Evolutionary conservation across 2,113 vertebrate genomes (phyloP).

Genomic region (Jaculus jaculus): DNA sequence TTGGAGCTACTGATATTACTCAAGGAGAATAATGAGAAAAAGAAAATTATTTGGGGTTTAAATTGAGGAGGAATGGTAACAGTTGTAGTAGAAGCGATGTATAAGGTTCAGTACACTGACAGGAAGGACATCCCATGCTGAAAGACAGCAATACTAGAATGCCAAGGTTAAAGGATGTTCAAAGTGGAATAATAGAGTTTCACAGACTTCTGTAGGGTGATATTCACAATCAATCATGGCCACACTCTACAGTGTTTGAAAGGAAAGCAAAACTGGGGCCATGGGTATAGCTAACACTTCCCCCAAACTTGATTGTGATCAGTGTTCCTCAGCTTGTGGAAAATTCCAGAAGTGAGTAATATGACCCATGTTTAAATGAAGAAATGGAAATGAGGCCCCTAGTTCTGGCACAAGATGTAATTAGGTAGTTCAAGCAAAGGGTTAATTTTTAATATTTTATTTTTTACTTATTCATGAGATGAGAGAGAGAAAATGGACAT

Average conservation of each 20-base stretch:
- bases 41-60: not conserved
- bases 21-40: not conserved
- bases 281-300: not conserved
- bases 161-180: not conserved
- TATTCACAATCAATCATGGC: not conserved
- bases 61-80: not conserved
- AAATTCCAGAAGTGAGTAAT: not conserved
- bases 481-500: too few relatives aligned
- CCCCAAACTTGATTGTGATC: not conserved
- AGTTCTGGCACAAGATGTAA: not conserved
- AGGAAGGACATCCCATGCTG: not conserved
- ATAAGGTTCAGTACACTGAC: not conserved
- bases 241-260: fast-evolving
- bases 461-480: too few relatives aligned
- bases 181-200: not conserved
- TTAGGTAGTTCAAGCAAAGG: not conserved
- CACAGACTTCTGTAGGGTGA: fast-evolving
- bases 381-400: fast-evolving
- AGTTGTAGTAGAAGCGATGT: not conserved
- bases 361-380: not conserved
- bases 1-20: not conserved
- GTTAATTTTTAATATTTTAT: too few relatives aligned
- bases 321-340: not conserved
- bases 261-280: not conserved
- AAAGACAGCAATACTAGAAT: not conserved